These are phyloP conservation scores for Daphoenositta chrysoptera DNA, from an alignment of 2,113 vertebrate genomes.

Conservation along the genomic window DNA sequence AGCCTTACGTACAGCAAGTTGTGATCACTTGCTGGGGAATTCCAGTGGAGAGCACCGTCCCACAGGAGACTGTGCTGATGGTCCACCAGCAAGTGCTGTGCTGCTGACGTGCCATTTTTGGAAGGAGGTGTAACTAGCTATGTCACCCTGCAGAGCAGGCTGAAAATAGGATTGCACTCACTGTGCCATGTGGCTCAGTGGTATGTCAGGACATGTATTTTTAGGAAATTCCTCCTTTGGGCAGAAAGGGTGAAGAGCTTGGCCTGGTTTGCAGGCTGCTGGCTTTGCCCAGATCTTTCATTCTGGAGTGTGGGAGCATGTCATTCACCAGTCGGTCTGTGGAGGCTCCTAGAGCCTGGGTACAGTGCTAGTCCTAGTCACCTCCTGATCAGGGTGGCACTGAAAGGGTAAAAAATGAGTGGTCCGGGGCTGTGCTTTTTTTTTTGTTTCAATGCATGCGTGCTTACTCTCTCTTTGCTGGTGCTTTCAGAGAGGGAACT, in stretches of 20 bases:
- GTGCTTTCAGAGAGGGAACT: background rate
- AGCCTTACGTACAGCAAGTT: fast-evolving
- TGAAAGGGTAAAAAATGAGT: background rate
- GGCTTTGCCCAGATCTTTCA: slow-evolving; percentile 11
- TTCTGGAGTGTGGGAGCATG: background rate
- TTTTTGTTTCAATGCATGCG: background rate
- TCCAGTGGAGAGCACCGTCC: background rate
- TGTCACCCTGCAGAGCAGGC: slow-evolving; percentile 49
- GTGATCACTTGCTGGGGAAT: background rate
- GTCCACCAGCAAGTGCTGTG: background rate
- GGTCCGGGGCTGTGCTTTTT: background rate
- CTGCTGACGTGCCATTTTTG: slow-evolving; percentile 34
- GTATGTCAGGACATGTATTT: slow-evolving; percentile 60
- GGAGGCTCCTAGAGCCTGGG: background rate
- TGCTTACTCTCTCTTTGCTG: background rate
- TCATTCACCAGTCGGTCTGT: background rate
- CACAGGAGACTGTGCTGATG: background rate
- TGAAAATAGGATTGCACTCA: slow-evolving; percentile 60
- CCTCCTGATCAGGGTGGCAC: background rate
- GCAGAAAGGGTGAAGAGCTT: slow-evolving; percentile 37
- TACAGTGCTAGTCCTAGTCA: background rate
- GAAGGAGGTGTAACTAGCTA: slow-evolving; percentile 48
- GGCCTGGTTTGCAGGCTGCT: slow-evolving; percentile 6
- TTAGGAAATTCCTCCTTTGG: slow-evolving; percentile 62
- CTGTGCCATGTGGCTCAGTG: slow-evolving; percentile 50